A percentile compares a stretch with the other conserved stretches of the same genome.
Conservation (phyloP, 2,113 vertebrate genomes). For the Dicaeum eximium region DNA sequence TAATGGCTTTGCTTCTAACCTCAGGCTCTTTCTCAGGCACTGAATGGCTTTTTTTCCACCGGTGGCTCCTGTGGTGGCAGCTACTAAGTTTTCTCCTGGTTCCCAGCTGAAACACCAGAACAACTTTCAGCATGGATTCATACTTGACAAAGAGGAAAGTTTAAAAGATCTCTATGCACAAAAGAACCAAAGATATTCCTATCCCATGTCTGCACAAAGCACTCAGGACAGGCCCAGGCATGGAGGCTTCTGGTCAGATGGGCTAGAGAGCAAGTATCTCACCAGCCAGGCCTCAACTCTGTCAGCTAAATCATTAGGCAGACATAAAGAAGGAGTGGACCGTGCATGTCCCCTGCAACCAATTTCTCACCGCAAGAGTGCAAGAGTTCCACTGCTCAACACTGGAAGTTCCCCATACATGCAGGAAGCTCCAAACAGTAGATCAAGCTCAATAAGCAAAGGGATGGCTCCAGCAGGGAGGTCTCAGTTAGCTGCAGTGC, state of each 20-base stretch:
- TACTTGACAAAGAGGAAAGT: constrained; percentile 34
- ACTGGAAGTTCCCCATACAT: neutral
- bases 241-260: neutral
- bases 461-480: neutral
- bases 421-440: neutral
- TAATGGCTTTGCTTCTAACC: neutral
- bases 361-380: constrained; percentile 63
- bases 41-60: constrained; percentile 59
- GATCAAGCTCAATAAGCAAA: neutral
- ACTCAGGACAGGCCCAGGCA: neutral
- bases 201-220: neutral
- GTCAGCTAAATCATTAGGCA: constrained; percentile 18
- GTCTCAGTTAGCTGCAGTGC: neutral
- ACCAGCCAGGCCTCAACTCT: constrained; percentile 9
- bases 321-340: constrained; percentile 64
- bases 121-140: constrained; percentile 24
- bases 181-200: neutral
- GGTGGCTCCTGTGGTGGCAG: neutral
- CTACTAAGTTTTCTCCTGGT: neutral
- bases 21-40: constrained; percentile 27
- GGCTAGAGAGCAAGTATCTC: neutral
- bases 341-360: constrained; percentile 78
- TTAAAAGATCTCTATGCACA: neutral
- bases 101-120: constrained; percentile 11
- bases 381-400: neutral